These are phyloP conservation scores for Esox niger DNA, from an alignment of 2,113 vertebrate species.

Conservation along the genomic window DNA sequence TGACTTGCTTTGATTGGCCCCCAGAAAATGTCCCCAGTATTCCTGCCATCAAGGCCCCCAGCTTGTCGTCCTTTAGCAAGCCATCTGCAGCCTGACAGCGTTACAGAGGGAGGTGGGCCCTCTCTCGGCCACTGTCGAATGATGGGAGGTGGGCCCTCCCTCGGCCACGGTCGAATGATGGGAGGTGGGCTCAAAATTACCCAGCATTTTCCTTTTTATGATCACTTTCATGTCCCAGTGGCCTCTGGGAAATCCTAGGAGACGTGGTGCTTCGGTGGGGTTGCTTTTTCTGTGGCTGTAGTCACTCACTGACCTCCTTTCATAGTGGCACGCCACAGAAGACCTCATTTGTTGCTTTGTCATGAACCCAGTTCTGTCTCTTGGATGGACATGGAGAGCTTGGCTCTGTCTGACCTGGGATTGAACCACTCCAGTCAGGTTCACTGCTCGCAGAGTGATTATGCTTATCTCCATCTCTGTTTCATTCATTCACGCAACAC, in stretches of 20 bases:
- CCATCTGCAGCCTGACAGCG: conserved; percentile 14
- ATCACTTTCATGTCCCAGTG: too few species aligned
- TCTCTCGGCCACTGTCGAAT: not conserved
- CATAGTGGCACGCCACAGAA: not conserved
- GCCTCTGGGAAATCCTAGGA: not conserved
- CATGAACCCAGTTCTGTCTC: not conserved
- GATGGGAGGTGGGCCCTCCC: not conserved
- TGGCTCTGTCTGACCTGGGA: too few species aligned
- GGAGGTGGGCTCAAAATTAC: too few species aligned
- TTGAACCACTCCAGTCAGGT: too few species aligned
- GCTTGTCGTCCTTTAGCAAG: conserved; percentile 13
- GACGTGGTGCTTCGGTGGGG: not conserved
- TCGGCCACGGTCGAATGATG: not conserved
- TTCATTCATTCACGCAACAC: not conserved
- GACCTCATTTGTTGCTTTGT: conserved; percentile 28
- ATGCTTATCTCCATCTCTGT: conserved; percentile 8
- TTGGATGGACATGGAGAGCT: too few species aligned
- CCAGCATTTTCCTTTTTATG: not conserved
- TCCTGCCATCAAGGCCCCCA: conserved; percentile 11
- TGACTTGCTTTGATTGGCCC: too few species aligned
- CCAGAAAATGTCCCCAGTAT: too few species aligned
- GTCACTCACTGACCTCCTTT: conserved; percentile 14
- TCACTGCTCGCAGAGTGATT: too few species aligned
- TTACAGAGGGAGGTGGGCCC: too few species aligned
- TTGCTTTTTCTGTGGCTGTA: too few species aligned